Percentiles rank a stretch among this genome's conserved stretches.
Evolutionary conservation across 1,140 invertebrate genomes (phyloP).

Genomic region (Pissodes strobi): DNA sequence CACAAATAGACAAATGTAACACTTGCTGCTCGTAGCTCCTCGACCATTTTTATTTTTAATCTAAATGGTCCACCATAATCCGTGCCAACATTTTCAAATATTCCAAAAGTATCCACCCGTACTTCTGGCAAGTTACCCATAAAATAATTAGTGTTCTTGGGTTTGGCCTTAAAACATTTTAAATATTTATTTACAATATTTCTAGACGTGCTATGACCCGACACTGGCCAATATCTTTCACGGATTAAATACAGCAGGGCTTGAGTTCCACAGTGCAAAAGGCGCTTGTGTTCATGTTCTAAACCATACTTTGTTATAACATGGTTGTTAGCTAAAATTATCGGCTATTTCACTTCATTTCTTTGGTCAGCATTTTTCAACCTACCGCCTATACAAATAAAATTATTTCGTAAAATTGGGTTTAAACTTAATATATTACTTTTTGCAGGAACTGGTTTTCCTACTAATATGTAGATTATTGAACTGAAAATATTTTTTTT

Average conservation of each 20-base stretch:
- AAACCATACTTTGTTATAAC: neutral
- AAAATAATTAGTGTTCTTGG: conserved; percentile 7
- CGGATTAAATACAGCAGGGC: neutral
- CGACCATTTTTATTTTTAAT: neutral
- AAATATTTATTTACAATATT: neutral
- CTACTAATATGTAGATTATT: too few relatives aligned
- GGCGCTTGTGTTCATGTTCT: conserved; percentile 3
- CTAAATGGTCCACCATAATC: neutral
- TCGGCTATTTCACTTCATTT: too few relatives aligned
- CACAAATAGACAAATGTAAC: conserved; percentile 5
- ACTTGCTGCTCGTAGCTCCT: conserved; percentile 3
- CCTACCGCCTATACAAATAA: too few relatives aligned
- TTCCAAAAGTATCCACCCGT: conserved; percentile 15
- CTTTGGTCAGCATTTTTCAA: too few relatives aligned
- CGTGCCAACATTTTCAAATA: too few relatives aligned
- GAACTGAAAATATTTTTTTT: too few relatives aligned
- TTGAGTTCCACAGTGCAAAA: neutral
- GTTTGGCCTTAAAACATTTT: neutral
- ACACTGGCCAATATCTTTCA: neutral
- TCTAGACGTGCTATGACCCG: neutral
- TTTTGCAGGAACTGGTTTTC: too few relatives aligned
- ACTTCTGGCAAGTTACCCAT: conserved; percentile 13
- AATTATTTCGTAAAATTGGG: too few relatives aligned
- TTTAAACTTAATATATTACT: too few relatives aligned
- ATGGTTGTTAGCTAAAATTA: neutral